A percentile compares a stretch with the other conserved stretches of the same genome.
These are phyloP conservation scores for Luscinia luscinia DNA, from an alignment of 2,797 vertebrate genomes.

Conservation along the genomic window DNA sequence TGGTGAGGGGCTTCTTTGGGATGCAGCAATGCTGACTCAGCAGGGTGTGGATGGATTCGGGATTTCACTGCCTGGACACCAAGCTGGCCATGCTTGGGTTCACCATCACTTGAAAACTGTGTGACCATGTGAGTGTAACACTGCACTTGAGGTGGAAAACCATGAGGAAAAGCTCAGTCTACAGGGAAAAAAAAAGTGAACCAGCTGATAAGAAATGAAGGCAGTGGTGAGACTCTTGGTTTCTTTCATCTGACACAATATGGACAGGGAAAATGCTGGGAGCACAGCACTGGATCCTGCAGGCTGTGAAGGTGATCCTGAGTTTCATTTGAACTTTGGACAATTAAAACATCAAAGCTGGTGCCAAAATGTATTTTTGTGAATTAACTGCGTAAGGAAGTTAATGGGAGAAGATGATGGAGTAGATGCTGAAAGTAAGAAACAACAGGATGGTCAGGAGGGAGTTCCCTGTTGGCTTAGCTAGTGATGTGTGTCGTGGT, in stretches of 20 bases:
- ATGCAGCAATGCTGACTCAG: not conserved
- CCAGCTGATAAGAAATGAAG: not conserved
- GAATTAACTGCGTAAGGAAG: not conserved
- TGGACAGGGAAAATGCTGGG: fast-evolving
- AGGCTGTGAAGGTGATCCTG: not conserved
- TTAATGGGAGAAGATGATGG: not conserved
- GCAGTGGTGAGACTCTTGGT: not conserved
- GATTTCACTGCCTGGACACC: not conserved
- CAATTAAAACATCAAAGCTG: not conserved
- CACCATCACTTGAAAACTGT: fast-evolving
- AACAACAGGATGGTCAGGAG: not conserved
- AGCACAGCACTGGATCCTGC: not conserved
- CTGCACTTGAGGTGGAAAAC: not conserved
- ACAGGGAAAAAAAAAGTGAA: not conserved
- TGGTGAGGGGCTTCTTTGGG: not conserved
- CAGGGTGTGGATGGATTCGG: not conserved
- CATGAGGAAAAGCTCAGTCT: not conserved
- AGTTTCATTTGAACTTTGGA: not conserved
- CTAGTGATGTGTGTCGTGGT: not conserved
- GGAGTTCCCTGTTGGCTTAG: not conserved
- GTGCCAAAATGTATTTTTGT: not conserved
- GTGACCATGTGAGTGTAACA: not conserved
- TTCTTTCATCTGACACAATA: not conserved
- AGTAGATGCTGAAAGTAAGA: not conserved
- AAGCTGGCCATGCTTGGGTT: not conserved